These are phyloP conservation scores for Cheumatopsyche charites DNA, from an alignment of 1,140 invertebrate genomes.

Conservation along the genomic window DNA sequence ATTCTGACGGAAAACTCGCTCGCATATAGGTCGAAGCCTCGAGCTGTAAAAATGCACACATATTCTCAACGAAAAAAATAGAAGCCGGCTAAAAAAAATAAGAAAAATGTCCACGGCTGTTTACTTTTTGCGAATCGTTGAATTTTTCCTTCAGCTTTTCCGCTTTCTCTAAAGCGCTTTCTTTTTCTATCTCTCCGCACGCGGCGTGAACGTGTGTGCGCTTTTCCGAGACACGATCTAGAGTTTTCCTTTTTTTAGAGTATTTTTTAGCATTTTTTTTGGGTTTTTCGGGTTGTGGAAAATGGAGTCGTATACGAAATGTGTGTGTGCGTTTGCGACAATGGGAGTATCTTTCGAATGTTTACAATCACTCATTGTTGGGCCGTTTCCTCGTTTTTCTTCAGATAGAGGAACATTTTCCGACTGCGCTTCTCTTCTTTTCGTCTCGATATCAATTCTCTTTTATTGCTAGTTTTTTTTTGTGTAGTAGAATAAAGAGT, in stretches of 20 bases:
- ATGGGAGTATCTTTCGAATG: constrained; percentile 35
- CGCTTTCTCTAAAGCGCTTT: constrained; percentile 14
- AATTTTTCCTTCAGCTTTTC: constrained; percentile 12
- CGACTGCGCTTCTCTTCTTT: no score
- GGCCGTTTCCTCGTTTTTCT: constrained; percentile 9
- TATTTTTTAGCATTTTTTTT: background rate
- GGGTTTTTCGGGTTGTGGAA: background rate
- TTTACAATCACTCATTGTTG: constrained; percentile 40
- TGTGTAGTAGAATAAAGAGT: no score
- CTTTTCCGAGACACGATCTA: background rate
- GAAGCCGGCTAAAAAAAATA: constrained; percentile 5
- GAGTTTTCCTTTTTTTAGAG: background rate
- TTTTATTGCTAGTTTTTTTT: no score
- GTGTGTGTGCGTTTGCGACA: constrained; percentile 2
- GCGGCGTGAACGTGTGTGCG: no score
- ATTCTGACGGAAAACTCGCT: no score
- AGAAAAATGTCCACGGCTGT: constrained; percentile 24
- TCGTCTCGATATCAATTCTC: no score
- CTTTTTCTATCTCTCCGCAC: constrained; percentile 1
- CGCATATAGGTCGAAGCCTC: no score
- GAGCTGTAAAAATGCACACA: no score
- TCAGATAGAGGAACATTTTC: no score
- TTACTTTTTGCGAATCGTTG: constrained; percentile 31
- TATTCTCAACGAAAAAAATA: no score
- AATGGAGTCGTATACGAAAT: background rate